Conservation (phyloP, 1,140 invertebrate species). For the Drosophila kurseongensis region DNA sequence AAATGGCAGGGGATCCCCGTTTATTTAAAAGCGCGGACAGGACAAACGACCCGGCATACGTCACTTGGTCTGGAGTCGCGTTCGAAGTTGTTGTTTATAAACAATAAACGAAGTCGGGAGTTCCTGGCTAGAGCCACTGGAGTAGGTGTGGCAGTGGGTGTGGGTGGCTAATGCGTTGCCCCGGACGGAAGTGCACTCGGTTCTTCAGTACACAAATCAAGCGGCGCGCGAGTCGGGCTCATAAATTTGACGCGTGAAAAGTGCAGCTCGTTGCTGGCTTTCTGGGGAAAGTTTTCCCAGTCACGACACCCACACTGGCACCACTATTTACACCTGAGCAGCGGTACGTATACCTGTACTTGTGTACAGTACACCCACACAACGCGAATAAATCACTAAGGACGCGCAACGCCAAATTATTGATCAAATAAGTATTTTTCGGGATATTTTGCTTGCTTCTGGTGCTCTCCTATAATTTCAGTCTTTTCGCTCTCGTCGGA, state of each 20-base stretch:
- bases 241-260: slow-evolving; percentile 80
- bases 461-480: slow-evolving; percentile 9
- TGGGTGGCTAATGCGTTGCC: slow-evolving; percentile 47
- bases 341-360: slow-evolving; percentile 11
- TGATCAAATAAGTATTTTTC: slow-evolving; percentile 70
- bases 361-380: slow-evolving; percentile 31
- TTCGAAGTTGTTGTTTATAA: slow-evolving; percentile 76
- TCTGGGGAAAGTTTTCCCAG: slow-evolving; percentile 41
- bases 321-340: slow-evolving; percentile 37
- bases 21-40: slow-evolving; percentile 43
- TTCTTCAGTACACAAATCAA: slow-evolving; percentile 72
- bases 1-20: slow-evolving; percentile 14
- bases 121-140: not conserved
- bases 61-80: slow-evolving; percentile 52
- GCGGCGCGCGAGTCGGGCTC: slow-evolving; percentile 47
- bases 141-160: slow-evolving; percentile 2
- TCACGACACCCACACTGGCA: slow-evolving; percentile 36
- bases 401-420: slow-evolving; percentile 71
- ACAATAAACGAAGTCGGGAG: slow-evolving; percentile 71
- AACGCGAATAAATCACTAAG: slow-evolving; percentile 61
- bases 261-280: slow-evolving; percentile 46
- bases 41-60: slow-evolving; percentile 66
- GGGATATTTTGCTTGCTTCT: slow-evolving; percentile 5
- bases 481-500: not conserved
- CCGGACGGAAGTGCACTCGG: slow-evolving; percentile 44